These are phyloP conservation scores for Dinocampus coccinellae DNA, from an alignment of 2,888 invertebrate species.

Conservation along the genomic window DNA sequence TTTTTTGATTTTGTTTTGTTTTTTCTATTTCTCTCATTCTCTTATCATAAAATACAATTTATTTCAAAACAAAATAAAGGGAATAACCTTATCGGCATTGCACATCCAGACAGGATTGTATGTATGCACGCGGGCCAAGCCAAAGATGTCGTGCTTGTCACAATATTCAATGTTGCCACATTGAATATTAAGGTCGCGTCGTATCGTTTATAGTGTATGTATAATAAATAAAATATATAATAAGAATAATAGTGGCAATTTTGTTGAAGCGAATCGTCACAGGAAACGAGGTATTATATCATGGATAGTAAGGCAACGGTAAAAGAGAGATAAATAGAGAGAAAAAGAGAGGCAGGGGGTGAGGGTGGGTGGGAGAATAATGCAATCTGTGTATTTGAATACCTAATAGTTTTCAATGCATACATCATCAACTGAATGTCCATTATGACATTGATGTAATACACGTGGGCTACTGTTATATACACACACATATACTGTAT, in stretches of 20 bases:
- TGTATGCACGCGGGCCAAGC: slow-evolving; percentile 13
- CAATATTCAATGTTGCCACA: slow-evolving; percentile 7
- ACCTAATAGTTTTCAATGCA: slow-evolving; percentile 66
- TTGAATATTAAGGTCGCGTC: slow-evolving; percentile 25
- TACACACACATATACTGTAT: slow-evolving; percentile 17
- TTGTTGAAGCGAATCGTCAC: slow-evolving; percentile 45
- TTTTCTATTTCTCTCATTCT: no score
- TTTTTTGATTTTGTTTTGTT: no score
- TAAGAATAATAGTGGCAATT: slow-evolving; percentile 58
- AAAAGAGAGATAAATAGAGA: no score
- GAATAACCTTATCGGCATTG: slow-evolving; percentile 31
- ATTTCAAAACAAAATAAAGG: slow-evolving; percentile 26
- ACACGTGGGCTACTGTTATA: slow-evolving; percentile 14
- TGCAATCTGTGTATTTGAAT: slow-evolving; percentile 65
- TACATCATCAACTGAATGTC: slow-evolving; percentile 63
- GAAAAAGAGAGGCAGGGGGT: no score
- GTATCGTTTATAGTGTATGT: slow-evolving; percentile 45
- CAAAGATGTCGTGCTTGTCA: slow-evolving; percentile 28
- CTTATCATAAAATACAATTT: slow-evolving; percentile 31
- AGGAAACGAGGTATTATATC: slow-evolving; percentile 50
- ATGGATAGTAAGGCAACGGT: no score
- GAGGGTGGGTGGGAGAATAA: slow-evolving; percentile 53
- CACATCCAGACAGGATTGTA: slow-evolving; percentile 23
- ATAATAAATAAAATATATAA: slow-evolving; percentile 55
- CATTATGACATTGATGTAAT: slow-evolving; percentile 48